phyloP scores from a whole-genome alignment of 2,888 invertebrate genomes.

The Alentia gelatinosa region DNA sequence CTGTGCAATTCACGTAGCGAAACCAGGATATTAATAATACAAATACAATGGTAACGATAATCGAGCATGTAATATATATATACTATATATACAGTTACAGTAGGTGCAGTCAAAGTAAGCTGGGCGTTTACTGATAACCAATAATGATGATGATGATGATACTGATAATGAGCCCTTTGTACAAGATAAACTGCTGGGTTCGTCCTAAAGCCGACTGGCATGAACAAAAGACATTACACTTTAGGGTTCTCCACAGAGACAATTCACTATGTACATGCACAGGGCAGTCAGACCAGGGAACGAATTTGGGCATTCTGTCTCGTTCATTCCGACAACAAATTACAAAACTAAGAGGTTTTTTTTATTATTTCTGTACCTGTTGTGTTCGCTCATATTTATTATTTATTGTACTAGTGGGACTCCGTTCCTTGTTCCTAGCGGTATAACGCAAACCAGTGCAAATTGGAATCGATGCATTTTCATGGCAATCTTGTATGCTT shows the following conservation, averaged over 20 bases:
- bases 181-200: background rate
- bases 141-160: background rate
- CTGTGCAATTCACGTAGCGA: slow-evolving; percentile 47
- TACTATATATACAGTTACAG: slow-evolving; percentile 21
- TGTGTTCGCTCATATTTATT: slow-evolving; percentile 37
- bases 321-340: background rate
- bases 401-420: slow-evolving; percentile 6
- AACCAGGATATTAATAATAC: slow-evolving; percentile 27
- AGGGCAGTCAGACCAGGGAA: background rate
- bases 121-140: background rate
- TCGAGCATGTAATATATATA: slow-evolving; percentile 21
- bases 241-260: background rate
- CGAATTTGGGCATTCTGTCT: slow-evolving; percentile 3
- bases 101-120: slow-evolving; percentile 24
- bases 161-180: background rate
- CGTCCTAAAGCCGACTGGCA: background rate
- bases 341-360: background rate
- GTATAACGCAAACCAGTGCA: slow-evolving; percentile 41
- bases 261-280: background rate
- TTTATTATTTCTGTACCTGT: background rate
- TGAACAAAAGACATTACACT: background rate
- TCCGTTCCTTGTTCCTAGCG: background rate
- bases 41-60: background rate
- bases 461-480: slow-evolving; percentile 48
- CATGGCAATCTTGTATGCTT: slow-evolving; percentile 37